Evolutionary conservation across 2,888 invertebrate species (phyloP), one percentile per base, ranked within the genome.

Genomic region (Stenoptilia bipunctidactyla): DNA sequence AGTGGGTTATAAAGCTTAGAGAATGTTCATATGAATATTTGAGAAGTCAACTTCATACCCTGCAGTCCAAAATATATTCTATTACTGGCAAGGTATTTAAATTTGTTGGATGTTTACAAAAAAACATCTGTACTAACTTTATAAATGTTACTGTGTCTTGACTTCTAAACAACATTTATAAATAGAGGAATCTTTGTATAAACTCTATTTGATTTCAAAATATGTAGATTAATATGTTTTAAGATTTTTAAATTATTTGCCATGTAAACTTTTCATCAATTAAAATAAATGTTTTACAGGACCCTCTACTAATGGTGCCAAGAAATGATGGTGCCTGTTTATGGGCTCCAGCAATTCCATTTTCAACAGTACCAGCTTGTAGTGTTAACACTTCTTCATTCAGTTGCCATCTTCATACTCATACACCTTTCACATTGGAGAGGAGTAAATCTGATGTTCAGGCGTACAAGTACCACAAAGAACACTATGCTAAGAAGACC

Each of bases 21-120:
- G 84, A 86, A 53, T 87, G 90, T 45, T 90, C 91, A n/a, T 92
- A 92, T 59, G 91, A 90, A 61, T 88, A 89, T 56, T 85, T 90
- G 74, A 72, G 90, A 44, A 86, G 86, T 37, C 87, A 87, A 48
- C 79, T 89, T 36, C 85, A 88, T 38, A 79, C 87, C 38, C 75
- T 91, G 13, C 90, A 90, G 61, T 88, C 89, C 14, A 88, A 88
- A 70, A 85, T 92, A 50, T 88, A 82, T 55, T 85, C 87, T 45
- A 87, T 88, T 50, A 90, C 90, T 43, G 91, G 91, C 40, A 88
- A 88, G 71, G 91, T 86, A 55, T n/a, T 4, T 33, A 33, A n/a
- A n/a, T n/a, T n/a, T n/a, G n/a, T n/a, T n/a, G n/a, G n/a, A n/a
- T n/a, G n/a, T n/a, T n/a, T n/a, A n/a, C n/a, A n/a, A n/a, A n/a